Base-by-base conservation (phyloP, 1,140 invertebrate genomes). In the Pogonus chalceus region DNA sequence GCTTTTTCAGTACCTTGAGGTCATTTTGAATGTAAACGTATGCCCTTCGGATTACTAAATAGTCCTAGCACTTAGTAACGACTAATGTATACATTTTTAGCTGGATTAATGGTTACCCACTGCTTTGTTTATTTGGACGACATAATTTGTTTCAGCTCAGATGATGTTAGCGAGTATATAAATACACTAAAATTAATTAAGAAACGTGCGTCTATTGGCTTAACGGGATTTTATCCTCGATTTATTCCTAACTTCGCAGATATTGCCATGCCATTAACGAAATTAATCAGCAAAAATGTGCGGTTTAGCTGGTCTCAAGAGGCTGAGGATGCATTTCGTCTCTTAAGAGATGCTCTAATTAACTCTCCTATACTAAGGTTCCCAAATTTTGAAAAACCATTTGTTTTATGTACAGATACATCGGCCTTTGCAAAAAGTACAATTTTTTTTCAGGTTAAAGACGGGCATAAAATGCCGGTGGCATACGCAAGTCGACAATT, bases 401-500 rank as follows among this genome's bases (percentile, higher is more conserved):
- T 63, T 49, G 51, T 62, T 22, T n/a, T 64, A 12, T 58, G 56
- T 2, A 59, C 57, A 2, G 64, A 66, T 47, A 57, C 63, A 3
- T 58, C 53, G n/a, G 47, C 56, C 22, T 39, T 51, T 20, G 58
- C 57, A 1, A 47, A 64, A 21, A 62, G 64, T 1, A 61, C 60
- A 0, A 47, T 66, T 9, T 31, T 64, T 16, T 59, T 49, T 24
- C 62, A 66, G 59, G 57, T 56, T 14, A 46, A 54, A 23, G 35
- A 58, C 14, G 55, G 58, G 1, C 21, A 60, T 23, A 64, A 62
- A 50, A 21, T 49, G 31, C 63, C 63, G 3, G 57, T 69, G 31
- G 60, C 61, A 2, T 69, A 60, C 53, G 61, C 60, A 2, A n/a
- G 31, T 1, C 37, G 63, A 31, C 64, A 62, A 1, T 50, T 68